phyloP scores from a whole-genome alignment of 2,113 vertebrate genomes.

The Lagopus muta region DNA sequence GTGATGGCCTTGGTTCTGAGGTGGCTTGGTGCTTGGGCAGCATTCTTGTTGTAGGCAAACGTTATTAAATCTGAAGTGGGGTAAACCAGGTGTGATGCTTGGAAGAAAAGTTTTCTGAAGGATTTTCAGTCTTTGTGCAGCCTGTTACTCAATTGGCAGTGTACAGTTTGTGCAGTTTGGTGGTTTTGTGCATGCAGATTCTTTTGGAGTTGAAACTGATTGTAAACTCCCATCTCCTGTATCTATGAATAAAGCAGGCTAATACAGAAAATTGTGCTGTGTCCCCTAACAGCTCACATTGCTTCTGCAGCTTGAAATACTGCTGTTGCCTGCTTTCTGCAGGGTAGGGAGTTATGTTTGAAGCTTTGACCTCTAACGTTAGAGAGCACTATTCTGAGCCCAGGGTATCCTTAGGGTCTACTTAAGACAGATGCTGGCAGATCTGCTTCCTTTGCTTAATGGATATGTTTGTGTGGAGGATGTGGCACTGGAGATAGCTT shows the following conservation, averaged over 20 bases:
- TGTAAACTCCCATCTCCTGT: not conserved
- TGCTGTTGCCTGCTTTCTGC: not conserved
- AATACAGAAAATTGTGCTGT: not conserved
- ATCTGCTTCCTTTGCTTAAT: not conserved
- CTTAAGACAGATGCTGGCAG: not conserved
- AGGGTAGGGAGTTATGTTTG: not conserved
- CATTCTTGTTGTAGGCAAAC: not conserved
- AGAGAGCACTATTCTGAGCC: not conserved
- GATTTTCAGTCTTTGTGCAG: not conserved
- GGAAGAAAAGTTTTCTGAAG: not conserved
- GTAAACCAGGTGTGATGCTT: not conserved
- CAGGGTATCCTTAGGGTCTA: not conserved
- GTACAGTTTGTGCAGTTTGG: not conserved
- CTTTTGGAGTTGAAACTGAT: not conserved
- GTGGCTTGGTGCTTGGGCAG: not conserved
- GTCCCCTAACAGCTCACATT: not conserved
- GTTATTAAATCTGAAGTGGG: not conserved
- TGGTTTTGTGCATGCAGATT: fast-evolving
- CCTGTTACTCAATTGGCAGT: not conserved
- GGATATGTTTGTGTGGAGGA: not conserved
- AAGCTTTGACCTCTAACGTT: slow-evolving; percentile 18
- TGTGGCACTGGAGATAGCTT: not conserved
- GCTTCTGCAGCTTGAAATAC: not conserved
- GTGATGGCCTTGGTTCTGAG: not conserved
- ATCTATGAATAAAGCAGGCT: not conserved